Evolutionary conservation across 2,888 invertebrate genomes (phyloP).

Genomic region (Torymus aiolomorphi): DNA sequence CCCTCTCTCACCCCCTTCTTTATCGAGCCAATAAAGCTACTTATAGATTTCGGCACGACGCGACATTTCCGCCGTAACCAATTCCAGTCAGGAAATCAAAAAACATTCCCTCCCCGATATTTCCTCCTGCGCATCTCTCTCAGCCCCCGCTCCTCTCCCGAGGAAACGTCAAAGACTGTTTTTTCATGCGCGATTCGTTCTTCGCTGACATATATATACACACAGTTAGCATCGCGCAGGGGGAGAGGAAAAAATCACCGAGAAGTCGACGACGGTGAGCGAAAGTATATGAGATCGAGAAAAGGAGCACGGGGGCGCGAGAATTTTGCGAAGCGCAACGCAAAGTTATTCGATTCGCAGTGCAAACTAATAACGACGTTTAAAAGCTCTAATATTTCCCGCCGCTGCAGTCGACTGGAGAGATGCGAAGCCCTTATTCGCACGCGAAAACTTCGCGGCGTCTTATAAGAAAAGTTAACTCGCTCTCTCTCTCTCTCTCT

Average conservation of each 20-base stretch:
- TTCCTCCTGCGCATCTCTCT: neutral
- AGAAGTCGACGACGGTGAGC: no score
- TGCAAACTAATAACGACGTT: slow-evolving; percentile 73
- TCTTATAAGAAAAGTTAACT: slow-evolving; percentile 74
- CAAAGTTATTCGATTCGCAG: slow-evolving; percentile 68
- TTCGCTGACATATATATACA: no score
- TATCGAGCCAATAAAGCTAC: no score
- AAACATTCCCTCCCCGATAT: neutral
- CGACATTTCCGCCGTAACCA: neutral
- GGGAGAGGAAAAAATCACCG: no score
- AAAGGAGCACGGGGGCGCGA: no score
- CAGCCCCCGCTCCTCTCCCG: no score
- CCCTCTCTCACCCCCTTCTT: no score
- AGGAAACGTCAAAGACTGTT: no score
- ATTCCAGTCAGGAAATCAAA: neutral
- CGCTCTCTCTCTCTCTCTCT: slow-evolving; percentile 61
- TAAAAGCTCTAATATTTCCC: slow-evolving; percentile 72
- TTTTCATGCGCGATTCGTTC: no score
- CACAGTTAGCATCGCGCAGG: no score
- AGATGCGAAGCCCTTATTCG: slow-evolving; percentile 64
- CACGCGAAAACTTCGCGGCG: slow-evolving; percentile 71
- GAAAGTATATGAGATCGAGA: no score
- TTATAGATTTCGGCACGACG: neutral
- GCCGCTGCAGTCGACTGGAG: slow-evolving; percentile 58
- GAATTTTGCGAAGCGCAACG: slow-evolving; percentile 39